Evolutionary conservation across 1,140 invertebrate species (phyloP).

Genomic region (Telenomus remus): DNA sequence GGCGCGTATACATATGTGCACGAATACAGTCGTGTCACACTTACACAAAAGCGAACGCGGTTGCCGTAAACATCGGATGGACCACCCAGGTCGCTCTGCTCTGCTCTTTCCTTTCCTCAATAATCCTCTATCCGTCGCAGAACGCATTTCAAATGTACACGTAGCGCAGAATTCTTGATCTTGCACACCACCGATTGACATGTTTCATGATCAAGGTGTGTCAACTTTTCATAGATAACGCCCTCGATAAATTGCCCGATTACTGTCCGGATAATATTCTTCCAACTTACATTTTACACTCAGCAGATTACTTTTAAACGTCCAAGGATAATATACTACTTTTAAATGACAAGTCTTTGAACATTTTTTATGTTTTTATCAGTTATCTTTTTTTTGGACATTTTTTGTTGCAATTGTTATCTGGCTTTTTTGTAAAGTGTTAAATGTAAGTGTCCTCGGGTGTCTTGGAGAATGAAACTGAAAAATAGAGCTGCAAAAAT

Average conservation of each 20-base stretch:
- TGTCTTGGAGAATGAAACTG: no score
- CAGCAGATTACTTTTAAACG: neutral
- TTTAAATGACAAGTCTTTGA: no score
- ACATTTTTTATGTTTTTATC: no score
- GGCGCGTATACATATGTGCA: constrained; percentile 58
- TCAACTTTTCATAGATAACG: constrained; percentile 38
- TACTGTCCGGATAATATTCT: constrained; percentile 6
- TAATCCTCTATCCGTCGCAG: constrained; percentile 65
- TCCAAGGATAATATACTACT: no score
- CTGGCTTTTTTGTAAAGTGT: no score
- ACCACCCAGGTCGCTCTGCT: constrained; percentile 72
- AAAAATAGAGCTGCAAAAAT: no score
- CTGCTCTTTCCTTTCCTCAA: constrained; percentile 72
- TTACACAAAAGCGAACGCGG: constrained; percentile 64
- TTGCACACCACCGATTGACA: constrained; percentile 40
- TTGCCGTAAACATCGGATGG: constrained; percentile 74
- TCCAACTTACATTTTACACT: constrained; percentile 5
- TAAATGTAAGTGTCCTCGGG: no score
- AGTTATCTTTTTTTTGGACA: no score
- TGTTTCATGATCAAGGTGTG: constrained; percentile 39
- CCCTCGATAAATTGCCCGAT: constrained; percentile 27
- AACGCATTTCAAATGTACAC: constrained; percentile 57
- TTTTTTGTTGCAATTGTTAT: no score
- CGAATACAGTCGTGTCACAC: constrained; percentile 45
- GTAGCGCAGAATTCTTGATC: constrained; percentile 21